Conservation (phyloP, 2,888 invertebrate species). For the Ophraella communa region DNA sequence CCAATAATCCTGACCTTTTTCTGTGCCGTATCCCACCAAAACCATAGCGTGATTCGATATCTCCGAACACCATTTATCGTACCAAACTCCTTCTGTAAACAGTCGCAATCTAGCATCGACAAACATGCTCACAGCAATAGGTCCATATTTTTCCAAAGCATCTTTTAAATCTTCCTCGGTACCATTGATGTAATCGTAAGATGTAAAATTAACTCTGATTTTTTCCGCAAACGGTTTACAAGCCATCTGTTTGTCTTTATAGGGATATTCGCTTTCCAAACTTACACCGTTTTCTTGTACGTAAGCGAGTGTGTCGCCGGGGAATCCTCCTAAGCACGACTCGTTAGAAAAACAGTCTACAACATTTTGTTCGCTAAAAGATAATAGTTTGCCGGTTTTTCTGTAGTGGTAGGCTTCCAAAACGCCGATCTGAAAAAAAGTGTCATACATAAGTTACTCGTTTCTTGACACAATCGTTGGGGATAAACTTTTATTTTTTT, state of each 20-base stretch:
- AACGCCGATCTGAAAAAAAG: conserved; percentile 23
- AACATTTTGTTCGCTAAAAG: conserved; percentile 36
- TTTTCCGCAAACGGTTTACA: conserved; percentile 13
- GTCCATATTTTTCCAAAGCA: conserved; percentile 23
- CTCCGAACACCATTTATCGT: conserved; percentile 26
- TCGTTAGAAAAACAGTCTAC: conserved; percentile 44
- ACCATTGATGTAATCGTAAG: background rate
- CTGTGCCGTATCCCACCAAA: conserved; percentile 31
- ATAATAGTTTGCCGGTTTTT: conserved; percentile 26
- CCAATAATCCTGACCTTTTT: conserved; percentile 56
- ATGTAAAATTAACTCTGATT: conserved; percentile 18
- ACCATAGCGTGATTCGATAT: conserved; percentile 24
- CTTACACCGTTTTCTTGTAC: conserved; percentile 28
- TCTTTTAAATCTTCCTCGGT: conserved; percentile 19
- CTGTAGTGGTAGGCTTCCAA: conserved; percentile 32
- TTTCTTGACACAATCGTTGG: too few relatives aligned
- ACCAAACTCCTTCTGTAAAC: conserved; percentile 33
- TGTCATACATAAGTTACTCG: background rate
- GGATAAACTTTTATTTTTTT: too few relatives aligned
- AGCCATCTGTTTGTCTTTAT: conserved; percentile 22
- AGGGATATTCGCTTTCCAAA: conserved; percentile 29
- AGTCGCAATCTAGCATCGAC: conserved; percentile 28
- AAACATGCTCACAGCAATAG: conserved; percentile 23
- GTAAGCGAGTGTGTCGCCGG: conserved; percentile 21
- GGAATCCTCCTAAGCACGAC: conserved; percentile 28